Conservation (phyloP, 2,113 vertebrate species). For the Colistium nudipinnis region DNA sequence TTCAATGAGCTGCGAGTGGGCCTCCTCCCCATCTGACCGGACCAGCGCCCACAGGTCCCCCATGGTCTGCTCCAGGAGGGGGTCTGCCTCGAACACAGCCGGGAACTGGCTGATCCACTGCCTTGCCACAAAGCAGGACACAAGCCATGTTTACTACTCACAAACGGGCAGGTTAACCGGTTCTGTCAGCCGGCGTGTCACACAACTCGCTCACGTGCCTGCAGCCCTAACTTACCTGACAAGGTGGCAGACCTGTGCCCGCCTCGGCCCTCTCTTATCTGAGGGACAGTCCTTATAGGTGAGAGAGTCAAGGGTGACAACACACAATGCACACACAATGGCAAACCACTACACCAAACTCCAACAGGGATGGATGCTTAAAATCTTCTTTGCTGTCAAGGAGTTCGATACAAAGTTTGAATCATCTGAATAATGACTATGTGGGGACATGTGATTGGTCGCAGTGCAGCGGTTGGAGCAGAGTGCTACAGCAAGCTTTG, state of each 20-base stretch:
- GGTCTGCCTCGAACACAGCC: slow-evolving; percentile 83
- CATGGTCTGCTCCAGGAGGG: slow-evolving; percentile 84
- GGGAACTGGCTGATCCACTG: slow-evolving; percentile 88
- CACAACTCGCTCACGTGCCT: background rate
- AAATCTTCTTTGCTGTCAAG: slow-evolving; percentile 54
- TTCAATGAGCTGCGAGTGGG: slow-evolving; percentile 78
- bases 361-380: slow-evolving; percentile 22
- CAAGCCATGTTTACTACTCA: slow-evolving; percentile 64
- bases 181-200: slow-evolving; percentile 14
- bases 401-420: slow-evolving; percentile 66
- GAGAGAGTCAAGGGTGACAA: slow-evolving; percentile 76
- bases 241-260: slow-evolving; percentile 80
- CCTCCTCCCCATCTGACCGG: slow-evolving; percentile 75
- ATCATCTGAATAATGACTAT: slow-evolving; percentile 66
- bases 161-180: slow-evolving; percentile 46
- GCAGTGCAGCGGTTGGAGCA: slow-evolving; percentile 27
- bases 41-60: slow-evolving; percentile 85
- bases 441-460: slow-evolving; percentile 53
- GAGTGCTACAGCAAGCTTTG: background rate
- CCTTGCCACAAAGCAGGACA: slow-evolving; percentile 71
- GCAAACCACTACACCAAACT: background rate
- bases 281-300: slow-evolving; percentile 82
- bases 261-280: slow-evolving; percentile 75
- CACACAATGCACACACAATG: background rate
- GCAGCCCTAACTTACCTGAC: slow-evolving; percentile 77